A percentile compares a stretch with the other conserved stretches of the same genome.
Conservation (phyloP, 2,797 vertebrate species). For the Sorex maritimensis region DNA sequence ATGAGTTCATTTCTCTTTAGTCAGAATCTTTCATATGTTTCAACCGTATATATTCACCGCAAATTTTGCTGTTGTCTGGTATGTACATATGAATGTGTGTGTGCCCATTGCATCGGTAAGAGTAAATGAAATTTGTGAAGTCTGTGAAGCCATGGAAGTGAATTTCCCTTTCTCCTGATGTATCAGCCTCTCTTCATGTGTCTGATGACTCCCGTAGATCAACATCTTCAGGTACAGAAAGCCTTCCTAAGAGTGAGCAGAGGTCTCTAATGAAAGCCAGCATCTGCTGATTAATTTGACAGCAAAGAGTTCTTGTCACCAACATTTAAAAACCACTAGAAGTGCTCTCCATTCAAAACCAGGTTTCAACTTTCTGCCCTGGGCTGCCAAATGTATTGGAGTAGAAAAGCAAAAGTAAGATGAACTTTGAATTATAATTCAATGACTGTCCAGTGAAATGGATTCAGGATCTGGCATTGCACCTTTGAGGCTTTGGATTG, state of each 20-base stretch:
- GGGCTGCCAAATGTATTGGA: slow-evolving; percentile 90
- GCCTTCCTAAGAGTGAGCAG: slow-evolving; percentile 86
- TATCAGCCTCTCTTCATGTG: slow-evolving; percentile 83
- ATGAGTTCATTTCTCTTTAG: slow-evolving; percentile 77
- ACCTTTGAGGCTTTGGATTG: slow-evolving; percentile 90
- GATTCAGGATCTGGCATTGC: slow-evolving; percentile 89
- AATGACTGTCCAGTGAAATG: slow-evolving; percentile 90
- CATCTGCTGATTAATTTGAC: slow-evolving; percentile 88
- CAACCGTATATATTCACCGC: slow-evolving; percentile 57
- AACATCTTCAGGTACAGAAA: slow-evolving; percentile 89
- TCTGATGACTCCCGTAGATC: slow-evolving; percentile 85
- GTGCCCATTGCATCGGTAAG: slow-evolving; percentile 82
- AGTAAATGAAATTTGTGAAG: slow-evolving; percentile 87
- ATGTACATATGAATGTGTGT: background rate
- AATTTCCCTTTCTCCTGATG: slow-evolving; percentile 83
- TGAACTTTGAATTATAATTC: slow-evolving; percentile 93
- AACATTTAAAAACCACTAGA: slow-evolving; percentile 89
- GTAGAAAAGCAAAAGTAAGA: slow-evolving; percentile 91
- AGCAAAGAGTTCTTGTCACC: slow-evolving; percentile 88
- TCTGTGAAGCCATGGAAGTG: slow-evolving; percentile 81
- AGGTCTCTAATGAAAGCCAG: slow-evolving; percentile 86
- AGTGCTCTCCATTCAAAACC: slow-evolving; percentile 89
- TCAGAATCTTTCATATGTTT: slow-evolving; percentile 72
- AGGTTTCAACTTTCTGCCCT: slow-evolving; percentile 91
- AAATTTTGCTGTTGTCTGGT: slow-evolving; percentile 75